A percentile compares a stretch with the other conserved stretches of the same genome.
Conservation (phyloP, 1,140 invertebrate species). For the Ericerus pela region DNA sequence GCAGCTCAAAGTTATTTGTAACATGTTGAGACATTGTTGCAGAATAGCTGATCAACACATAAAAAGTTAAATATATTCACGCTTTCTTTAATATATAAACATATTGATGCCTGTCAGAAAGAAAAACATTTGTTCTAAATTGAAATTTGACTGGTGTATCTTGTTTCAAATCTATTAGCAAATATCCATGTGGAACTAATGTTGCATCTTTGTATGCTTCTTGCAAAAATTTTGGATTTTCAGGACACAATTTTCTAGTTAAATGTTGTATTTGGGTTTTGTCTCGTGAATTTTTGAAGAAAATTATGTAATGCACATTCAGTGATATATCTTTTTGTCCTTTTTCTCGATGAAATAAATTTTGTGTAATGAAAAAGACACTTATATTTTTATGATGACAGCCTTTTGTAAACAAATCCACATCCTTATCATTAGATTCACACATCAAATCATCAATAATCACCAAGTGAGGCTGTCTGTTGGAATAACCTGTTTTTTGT, state of each 20-base stretch:
- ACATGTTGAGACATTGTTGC: no score
- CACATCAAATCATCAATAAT: constrained; percentile 18
- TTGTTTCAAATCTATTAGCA: constrained; percentile 16
- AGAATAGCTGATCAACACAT: no score
- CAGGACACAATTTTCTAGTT: no score
- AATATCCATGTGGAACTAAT: constrained; percentile 3
- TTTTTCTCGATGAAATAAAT: no score
- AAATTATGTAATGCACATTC: constrained; percentile 13
- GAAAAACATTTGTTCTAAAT: constrained; percentile 13
- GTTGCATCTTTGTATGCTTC: constrained; percentile 12
- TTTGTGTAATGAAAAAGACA: constrained; percentile 11
- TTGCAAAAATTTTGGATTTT: no score
- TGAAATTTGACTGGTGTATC: constrained; percentile 7
- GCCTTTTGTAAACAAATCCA: constrained; percentile 14
- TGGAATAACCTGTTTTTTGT: background rate
- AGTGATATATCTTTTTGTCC: no score
- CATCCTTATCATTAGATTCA: constrained; percentile 4
- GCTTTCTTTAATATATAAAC: background rate
- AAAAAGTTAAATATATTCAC: no score
- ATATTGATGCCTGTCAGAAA: background rate
- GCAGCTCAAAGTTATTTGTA: constrained; percentile 11
- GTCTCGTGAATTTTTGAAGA: constrained; percentile 17
- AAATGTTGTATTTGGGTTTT: no score
- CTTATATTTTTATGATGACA: constrained; percentile 12
- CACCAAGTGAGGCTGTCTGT: background rate